Evolutionary conservation across 2,113 vertebrate genomes (phyloP), one percentile per base, ranked within the genome.

Genomic region (Dunckerocampus dactyliophorus): DNA sequence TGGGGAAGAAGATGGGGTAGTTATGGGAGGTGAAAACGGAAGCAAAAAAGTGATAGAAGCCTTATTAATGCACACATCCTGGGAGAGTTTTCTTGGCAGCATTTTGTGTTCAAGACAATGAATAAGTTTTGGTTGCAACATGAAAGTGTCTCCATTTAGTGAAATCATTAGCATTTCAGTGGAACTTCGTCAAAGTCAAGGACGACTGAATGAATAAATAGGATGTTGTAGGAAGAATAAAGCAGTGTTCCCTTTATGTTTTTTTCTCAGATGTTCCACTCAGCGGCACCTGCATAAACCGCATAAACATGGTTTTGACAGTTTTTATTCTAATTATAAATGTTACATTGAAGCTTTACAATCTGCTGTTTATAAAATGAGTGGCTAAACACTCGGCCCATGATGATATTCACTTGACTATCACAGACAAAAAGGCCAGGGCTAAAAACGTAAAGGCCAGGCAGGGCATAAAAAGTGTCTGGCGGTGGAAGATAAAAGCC

Each of bases 391-490:
- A 64, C 79, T 76, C 69, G 65, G 55, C 34, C 62, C 69, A 34
- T 17, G 37, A 65, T 76, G 81, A 77, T 80, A 79, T 80, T 82
- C 79, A 69, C 61, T 55, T 53, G 76, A 67, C 72, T 72, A 82
- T 63, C 73, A 24, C 62, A 51, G 68, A 77, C 74, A 75, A 85
- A 55, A 86, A 82, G 81, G 80, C 76, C 78, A 73, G 49, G 43
- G 63, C 82, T 82, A 78, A 64, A 75, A 76, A 82, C 47, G 78
- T 72, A 88, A 88, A 88, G 87, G 85, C 80, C 85, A 88, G 67
- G 46, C 68, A 75, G 73, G 80, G 82, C 79, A 87, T 88, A 85
- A 88, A 87, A 83, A 83, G 78, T 81, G 80, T 83, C 87, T 88
- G 85, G 76, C 65, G 24, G 67, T 39, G 69, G 76, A 76, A 84